phyloP scores from a whole-genome alignment of 1,140 invertebrate genomes.

The Platyscapa corneri region DNA sequence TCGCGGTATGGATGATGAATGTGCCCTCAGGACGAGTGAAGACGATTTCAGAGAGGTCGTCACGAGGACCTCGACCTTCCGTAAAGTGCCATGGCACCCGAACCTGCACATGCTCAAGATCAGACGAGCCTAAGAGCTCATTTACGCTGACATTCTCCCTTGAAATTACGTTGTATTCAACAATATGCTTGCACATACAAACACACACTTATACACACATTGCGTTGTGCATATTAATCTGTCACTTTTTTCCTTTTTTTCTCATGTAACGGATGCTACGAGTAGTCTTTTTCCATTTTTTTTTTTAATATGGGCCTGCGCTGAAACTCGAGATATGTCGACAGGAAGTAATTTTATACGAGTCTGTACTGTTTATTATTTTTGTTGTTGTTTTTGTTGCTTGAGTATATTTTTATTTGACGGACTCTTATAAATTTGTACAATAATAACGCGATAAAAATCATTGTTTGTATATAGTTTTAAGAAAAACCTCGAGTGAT shows the following conservation, averaged over 20 bases:
- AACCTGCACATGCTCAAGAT: constrained; percentile 74
- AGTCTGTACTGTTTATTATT: background rate
- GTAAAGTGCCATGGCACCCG: constrained; percentile 75
- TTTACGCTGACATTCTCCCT: background rate
- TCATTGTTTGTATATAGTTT: constrained; percentile 2
- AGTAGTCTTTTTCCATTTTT: background rate
- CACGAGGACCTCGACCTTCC: constrained; percentile 65
- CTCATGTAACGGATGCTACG: no score
- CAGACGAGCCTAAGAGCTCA: constrained; percentile 58
- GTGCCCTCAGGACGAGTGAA: background rate
- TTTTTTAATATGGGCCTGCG: background rate
- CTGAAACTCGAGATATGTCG: background rate
- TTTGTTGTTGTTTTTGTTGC: no score
- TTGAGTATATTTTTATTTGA: background rate
- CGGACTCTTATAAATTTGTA: background rate
- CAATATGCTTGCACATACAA: no score
- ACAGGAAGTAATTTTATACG: background rate
- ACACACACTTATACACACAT: no score
- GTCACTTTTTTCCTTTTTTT: no score
- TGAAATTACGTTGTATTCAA: background rate
- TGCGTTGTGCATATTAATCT: no score
- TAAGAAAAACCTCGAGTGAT: background rate
- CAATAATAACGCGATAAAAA: background rate
- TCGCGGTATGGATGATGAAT: background rate
- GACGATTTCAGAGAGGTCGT: background rate